Conservation (phyloP, 2,797 vertebrate species). For the Gallinago solitaria region DNA sequence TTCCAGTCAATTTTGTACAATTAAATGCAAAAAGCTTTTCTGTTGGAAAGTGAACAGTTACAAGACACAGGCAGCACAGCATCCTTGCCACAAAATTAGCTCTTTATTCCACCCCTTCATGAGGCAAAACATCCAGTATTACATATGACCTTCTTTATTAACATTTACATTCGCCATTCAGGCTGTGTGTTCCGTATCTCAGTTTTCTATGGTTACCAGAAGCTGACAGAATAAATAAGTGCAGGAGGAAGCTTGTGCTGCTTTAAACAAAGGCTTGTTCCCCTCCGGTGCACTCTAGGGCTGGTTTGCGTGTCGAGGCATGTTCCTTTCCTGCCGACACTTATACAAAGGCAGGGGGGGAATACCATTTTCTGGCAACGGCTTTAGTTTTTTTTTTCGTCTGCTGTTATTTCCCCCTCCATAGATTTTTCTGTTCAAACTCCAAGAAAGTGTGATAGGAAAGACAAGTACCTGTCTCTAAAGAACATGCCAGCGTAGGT, state of each 20-base stretch:
- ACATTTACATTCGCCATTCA: rapidly evolving
- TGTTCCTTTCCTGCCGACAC: neutral
- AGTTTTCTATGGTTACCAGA: neutral
- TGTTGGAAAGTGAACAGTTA: neutral
- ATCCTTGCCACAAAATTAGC: neutral
- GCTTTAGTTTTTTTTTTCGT: neutral
- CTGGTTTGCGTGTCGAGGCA: neutral
- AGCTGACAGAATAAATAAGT: neutral
- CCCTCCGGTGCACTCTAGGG: neutral
- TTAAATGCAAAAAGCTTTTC: neutral
- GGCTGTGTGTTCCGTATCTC: neutral
- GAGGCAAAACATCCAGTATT: neutral
- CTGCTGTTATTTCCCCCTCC: neutral
- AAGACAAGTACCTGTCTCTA: neutral
- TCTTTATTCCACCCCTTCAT: neutral
- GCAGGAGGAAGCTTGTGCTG: neutral
- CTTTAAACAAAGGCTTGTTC: slow-evolving; percentile 24
- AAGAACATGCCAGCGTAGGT: neutral
- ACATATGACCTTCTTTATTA: rapidly evolving
- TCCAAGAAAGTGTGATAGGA: neutral
- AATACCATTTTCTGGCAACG: neutral
- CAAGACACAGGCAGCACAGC: neutral
- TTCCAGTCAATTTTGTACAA: neutral
- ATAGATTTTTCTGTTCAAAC: neutral
- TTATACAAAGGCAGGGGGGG: neutral